Conservation (phyloP, 2,797 vertebrate species). For the Platyrinchus mystaceus region DNA sequence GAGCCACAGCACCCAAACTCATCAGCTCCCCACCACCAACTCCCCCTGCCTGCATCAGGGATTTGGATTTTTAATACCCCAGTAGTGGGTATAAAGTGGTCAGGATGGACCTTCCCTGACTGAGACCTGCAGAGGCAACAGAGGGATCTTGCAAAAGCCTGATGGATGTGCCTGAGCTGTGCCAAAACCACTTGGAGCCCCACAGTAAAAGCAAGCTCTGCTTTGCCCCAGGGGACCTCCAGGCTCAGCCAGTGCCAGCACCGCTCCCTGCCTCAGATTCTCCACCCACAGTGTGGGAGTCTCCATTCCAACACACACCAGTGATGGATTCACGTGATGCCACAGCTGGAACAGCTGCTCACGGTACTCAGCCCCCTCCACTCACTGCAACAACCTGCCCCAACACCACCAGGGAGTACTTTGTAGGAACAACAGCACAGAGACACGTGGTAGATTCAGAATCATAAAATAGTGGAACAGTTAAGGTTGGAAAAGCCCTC, state of each 20-base stretch:
- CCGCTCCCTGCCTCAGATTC: neutral
- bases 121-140: neutral
- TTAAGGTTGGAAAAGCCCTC: neutral
- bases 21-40: neutral
- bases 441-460: rapidly evolving
- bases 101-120: neutral
- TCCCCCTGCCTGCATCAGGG: neutral
- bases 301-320: rapidly evolving
- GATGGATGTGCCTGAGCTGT: neutral
- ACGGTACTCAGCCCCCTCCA: neutral
- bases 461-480: too few species aligned
- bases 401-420: neutral
- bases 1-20: neutral
- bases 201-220: neutral
- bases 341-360: neutral
- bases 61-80: neutral
- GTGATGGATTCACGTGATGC: too few species aligned
- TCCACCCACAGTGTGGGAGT: neutral
- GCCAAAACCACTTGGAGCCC: neutral
- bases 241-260: neutral
- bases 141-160: neutral
- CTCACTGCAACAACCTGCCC: neutral
- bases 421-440: neutral
- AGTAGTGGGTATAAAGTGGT: rapidly evolving
- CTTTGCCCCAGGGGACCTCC: neutral